A percentile compares a stretch with the other conserved stretches of the same genome.
phyloP scores from a whole-genome alignment of 2,113 vertebrate genomes.

The Paradoxurus hermaphroditus region DNA sequence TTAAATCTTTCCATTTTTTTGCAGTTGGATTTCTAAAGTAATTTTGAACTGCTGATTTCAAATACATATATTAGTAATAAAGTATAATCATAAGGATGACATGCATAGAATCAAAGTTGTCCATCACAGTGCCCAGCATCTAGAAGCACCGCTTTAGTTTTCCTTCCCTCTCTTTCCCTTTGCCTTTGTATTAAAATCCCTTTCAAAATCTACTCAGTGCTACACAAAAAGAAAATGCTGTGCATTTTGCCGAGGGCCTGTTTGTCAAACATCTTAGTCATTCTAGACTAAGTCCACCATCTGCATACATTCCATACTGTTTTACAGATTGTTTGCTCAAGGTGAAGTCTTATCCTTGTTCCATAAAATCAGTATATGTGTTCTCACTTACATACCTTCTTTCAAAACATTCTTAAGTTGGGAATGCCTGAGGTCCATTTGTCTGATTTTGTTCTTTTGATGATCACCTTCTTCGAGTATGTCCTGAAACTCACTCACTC shows the following conservation, averaged over 20 bases:
- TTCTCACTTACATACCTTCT: background rate
- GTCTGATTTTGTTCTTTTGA: background rate
- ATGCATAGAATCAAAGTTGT: background rate
- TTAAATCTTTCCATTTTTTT: background rate
- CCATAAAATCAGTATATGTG: background rate
- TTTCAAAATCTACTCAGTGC: background rate
- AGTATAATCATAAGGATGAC: background rate
- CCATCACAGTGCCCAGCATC: background rate
- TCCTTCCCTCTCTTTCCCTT: background rate
- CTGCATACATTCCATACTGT: background rate
- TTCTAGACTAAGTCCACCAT: background rate
- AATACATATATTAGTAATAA: background rate
- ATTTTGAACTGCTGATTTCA: background rate
- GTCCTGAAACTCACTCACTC: background rate
- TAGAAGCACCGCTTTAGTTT: accelerated
- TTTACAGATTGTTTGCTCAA: background rate
- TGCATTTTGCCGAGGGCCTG: background rate
- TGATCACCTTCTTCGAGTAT: background rate
- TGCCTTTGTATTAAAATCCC: background rate
- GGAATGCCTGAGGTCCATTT: background rate
- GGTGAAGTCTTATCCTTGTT: background rate
- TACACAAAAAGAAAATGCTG: background rate
- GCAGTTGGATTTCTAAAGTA: background rate
- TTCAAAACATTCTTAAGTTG: background rate
- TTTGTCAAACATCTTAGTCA: background rate